Conservation (phyloP, 1,140 invertebrate species). For the Homarus americanus region DNA sequence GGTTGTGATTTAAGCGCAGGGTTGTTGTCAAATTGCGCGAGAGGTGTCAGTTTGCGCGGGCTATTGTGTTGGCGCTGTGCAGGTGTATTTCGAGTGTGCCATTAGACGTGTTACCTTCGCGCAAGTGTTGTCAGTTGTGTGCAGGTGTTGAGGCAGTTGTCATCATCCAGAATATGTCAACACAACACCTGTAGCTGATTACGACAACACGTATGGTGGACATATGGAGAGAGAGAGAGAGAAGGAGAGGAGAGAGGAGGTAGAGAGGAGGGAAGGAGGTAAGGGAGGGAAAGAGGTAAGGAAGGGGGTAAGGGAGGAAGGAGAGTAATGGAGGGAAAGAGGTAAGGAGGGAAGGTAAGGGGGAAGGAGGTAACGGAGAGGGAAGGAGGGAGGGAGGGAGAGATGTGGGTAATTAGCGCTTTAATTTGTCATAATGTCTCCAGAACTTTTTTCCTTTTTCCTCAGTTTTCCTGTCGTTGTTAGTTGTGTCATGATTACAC, state of each 20-base stretch:
- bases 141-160: no score
- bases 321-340: background rate
- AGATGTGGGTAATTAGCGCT: conserved; percentile 23
- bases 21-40: no score
- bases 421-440: background rate
- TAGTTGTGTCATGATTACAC: conserved; percentile 9
- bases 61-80: no score
- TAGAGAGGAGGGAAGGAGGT: conserved; percentile 3
- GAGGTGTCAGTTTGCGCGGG: no score
- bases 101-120: no score
- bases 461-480: background rate
- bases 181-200: no score
- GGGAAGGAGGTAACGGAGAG: background rate
- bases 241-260: background rate
- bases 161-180: no score
- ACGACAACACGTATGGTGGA: no score
- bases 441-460: background rate
- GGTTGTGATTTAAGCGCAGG: no score
- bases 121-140: no score
- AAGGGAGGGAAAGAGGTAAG: background rate
- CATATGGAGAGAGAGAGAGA: background rate
- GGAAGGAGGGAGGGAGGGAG: conserved; percentile 10
- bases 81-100: no score
- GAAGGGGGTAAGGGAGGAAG: background rate
- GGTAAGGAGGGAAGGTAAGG: background rate